A percentile compares a stretch with the other conserved stretches of the same genome.
Conservation (phyloP, 1,140 invertebrate species). For the Pectinophora gossypiella region DNA sequence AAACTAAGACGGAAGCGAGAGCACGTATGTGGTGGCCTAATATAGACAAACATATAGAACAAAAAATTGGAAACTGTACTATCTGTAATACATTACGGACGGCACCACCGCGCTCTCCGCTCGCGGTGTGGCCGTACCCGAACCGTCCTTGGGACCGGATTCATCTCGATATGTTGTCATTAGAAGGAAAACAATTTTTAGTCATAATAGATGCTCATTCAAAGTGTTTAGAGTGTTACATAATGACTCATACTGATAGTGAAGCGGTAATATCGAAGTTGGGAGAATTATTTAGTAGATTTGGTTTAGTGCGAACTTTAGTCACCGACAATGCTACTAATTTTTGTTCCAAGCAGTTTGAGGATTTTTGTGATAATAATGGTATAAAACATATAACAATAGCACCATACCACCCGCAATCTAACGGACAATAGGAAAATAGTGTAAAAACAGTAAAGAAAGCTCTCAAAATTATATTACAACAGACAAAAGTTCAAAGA, state of each 20-base stretch:
- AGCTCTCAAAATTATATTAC: too few relatives aligned
- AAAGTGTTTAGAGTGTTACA: conserved; percentile 10
- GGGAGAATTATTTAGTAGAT: conserved; percentile 7
- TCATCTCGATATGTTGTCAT: conserved; percentile 9
- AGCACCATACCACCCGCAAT: too few relatives aligned
- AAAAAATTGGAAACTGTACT: conserved; percentile 2
- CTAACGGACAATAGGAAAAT: too few relatives aligned
- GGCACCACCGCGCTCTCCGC: neutral
- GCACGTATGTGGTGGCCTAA: too few relatives aligned
- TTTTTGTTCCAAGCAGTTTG: conserved; percentile 7
- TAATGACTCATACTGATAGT: neutral
- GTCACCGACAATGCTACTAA: conserved; percentile 11
- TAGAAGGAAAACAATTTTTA: conserved; percentile 5
- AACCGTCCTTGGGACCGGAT: conserved; percentile 4
- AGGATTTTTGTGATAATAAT: too few relatives aligned
- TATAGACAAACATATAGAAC: conserved; percentile 27
- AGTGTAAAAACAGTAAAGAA: too few relatives aligned
- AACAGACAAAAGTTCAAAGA: too few relatives aligned
- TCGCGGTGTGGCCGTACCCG: conserved; percentile 8
- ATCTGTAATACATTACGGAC: neutral
- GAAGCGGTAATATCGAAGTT: conserved; percentile 1
- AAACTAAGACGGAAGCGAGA: conserved; percentile 29
- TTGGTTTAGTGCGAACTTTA: conserved; percentile 4
- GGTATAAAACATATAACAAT: too few relatives aligned
- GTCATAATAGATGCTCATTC: conserved; percentile 7